A percentile compares a stretch with the other conserved stretches of the same genome.
phyloP scores from a whole-genome alignment of 2,888 invertebrate genomes.

The Idaea aversata region DNA sequence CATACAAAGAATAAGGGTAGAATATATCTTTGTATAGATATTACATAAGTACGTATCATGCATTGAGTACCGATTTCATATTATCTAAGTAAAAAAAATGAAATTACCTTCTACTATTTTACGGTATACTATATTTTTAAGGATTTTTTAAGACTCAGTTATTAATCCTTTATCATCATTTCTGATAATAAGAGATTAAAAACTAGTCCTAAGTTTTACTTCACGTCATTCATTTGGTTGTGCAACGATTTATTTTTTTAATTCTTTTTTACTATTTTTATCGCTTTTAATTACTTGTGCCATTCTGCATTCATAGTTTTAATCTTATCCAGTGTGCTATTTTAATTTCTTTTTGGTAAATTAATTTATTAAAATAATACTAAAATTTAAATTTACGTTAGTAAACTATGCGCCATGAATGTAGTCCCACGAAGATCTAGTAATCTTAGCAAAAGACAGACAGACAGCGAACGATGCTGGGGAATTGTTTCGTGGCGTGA shows the following conservation, averaged over 20 bases:
- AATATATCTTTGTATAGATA: too few species aligned
- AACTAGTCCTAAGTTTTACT: background rate
- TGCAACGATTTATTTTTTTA: constrained; percentile 50
- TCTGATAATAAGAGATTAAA: background rate
- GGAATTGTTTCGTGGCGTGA: background rate
- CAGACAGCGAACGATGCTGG: too few species aligned
- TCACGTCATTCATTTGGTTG: constrained; percentile 42
- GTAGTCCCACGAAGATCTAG: too few species aligned
- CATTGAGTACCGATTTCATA: background rate
- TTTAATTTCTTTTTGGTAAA: constrained; percentile 2
- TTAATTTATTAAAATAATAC: background rate
- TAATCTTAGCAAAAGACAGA: too few species aligned
- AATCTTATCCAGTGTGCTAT: constrained; percentile 17
- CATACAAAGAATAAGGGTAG: too few species aligned
- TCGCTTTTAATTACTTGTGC: constrained; percentile 13
- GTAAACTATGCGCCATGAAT: background rate
- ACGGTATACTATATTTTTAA: background rate
- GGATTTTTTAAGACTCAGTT: background rate
- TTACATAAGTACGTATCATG: background rate
- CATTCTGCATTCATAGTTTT: constrained; percentile 16
- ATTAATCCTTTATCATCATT: background rate
- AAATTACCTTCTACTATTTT: background rate
- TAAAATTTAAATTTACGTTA: background rate
- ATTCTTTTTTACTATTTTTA: constrained; percentile 16
- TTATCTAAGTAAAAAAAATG: background rate